Conservation (phyloP, 2,888 invertebrate genomes). For the Dilophus febrilis region DNA sequence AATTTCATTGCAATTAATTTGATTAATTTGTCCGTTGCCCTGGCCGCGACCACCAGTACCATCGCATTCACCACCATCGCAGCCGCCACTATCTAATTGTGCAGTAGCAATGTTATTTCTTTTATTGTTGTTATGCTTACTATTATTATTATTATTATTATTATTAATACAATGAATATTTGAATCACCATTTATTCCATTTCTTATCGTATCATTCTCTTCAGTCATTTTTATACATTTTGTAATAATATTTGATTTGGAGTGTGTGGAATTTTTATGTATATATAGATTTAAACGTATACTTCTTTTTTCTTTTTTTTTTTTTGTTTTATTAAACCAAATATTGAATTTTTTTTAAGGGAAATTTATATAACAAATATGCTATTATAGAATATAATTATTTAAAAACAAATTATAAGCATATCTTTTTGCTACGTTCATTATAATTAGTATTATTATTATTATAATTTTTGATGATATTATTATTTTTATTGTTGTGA, state of each 20-base stretch:
- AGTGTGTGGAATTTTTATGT: too few relatives aligned
- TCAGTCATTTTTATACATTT: constrained; percentile 50
- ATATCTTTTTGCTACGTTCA: constrained; percentile 7
- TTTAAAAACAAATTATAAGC: too few relatives aligned
- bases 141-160: constrained; percentile 7
- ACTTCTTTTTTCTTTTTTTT: too few relatives aligned
- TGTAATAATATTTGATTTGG: constrained; percentile 33
- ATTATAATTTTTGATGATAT: too few relatives aligned
- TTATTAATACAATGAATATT: constrained; percentile 6
- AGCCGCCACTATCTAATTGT: not conserved
- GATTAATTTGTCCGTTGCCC: constrained; percentile 1
- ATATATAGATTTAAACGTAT: too few relatives aligned
- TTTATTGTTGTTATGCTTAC: constrained; percentile 1
- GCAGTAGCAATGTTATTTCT: not conserved
- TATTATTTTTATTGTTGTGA: too few relatives aligned
- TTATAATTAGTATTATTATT: too few relatives aligned
- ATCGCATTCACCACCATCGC: not conserved
- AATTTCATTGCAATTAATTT: not conserved
- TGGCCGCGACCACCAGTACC: constrained; percentile 1
- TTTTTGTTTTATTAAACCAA: too few relatives aligned
- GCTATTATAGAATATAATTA: too few relatives aligned
- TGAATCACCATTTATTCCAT: constrained; percentile 47
- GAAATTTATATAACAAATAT: too few relatives aligned
- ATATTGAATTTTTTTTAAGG: too few relatives aligned
- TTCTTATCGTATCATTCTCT: constrained; percentile 48